Percentiles rank a stretch among this genome's conserved stretches.
These are phyloP conservation scores for Dolichomitus sp. DNA, from an alignment of 2,888 invertebrate genomes.

Conservation along the genomic window DNA sequence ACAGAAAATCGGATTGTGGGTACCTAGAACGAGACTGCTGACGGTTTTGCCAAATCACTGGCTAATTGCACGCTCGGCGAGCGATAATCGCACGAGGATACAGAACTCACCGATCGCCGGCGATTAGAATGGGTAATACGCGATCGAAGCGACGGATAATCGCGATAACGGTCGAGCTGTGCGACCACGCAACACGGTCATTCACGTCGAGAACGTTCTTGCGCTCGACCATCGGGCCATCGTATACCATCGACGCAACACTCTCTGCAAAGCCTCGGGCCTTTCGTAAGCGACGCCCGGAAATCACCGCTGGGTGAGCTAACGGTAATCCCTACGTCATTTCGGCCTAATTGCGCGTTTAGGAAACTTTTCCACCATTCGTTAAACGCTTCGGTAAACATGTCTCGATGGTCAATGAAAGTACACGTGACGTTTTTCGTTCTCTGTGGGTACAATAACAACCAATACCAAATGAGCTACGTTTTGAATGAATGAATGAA, in stretches of 20 bases:
- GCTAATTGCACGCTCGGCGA: slow-evolving; percentile 26
- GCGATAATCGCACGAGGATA: slow-evolving; percentile 15
- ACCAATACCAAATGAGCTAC: no score
- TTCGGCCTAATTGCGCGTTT: slow-evolving; percentile 78
- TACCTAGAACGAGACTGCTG: background rate
- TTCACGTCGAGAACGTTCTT: slow-evolving; percentile 42
- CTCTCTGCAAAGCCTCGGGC: slow-evolving; percentile 66
- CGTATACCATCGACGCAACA: slow-evolving; percentile 45
- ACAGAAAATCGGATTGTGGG: background rate
- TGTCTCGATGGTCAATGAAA: slow-evolving; percentile 21
- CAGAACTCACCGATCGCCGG: background rate
- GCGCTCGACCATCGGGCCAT: slow-evolving; percentile 11
- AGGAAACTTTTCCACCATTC: slow-evolving; percentile 77
- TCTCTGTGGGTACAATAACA: background rate
- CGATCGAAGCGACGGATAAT: slow-evolving; percentile 32
- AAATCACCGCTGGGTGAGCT: slow-evolving; percentile 63
- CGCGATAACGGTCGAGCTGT: slow-evolving; percentile 52
- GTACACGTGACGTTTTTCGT: background rate
- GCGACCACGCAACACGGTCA: slow-evolving; percentile 29
- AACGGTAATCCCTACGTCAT: slow-evolving; percentile 76
- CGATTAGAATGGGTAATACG: slow-evolving; percentile 42
- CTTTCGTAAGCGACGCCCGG: slow-evolving; percentile 68
- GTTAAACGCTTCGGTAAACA: slow-evolving; percentile 34
- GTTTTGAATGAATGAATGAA: background rate
- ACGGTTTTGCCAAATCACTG: slow-evolving; percentile 7